These are phyloP conservation scores for Diceros bicornis DNA, from an alignment of 2,797 vertebrate genomes.

Conservation along the genomic window DNA sequence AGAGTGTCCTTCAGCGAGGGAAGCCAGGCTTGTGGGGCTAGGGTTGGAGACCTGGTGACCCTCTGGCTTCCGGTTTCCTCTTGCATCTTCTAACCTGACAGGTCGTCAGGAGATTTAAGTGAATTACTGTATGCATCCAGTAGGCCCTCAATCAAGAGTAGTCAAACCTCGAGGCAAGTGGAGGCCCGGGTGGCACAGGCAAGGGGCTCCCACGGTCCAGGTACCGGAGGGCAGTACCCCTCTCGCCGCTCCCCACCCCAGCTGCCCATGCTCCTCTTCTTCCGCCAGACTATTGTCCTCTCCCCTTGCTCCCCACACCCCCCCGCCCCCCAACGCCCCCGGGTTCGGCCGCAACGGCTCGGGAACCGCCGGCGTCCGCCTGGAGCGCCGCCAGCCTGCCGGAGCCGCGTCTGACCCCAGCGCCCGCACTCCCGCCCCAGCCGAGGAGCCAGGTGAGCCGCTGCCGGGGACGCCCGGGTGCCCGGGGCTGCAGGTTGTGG, in stretches of 20 bases:
- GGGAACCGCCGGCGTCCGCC: conserved; percentile 74
- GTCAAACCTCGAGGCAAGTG: background rate
- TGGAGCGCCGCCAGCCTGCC: background rate
- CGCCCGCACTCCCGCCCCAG: background rate
- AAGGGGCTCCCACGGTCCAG: background rate
- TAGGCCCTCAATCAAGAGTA: background rate
- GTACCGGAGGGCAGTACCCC: background rate
- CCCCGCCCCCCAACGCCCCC: background rate
- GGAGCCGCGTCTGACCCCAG: background rate
- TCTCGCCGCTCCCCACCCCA: background rate
- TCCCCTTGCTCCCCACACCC: background rate
- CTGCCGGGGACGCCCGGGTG: background rate
- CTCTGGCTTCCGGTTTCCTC: background rate
- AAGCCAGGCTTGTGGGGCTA: background rate
- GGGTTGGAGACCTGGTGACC: background rate
- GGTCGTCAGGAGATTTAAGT: background rate
- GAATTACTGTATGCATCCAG: background rate
- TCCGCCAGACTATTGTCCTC: background rate
- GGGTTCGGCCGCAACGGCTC: conserved; percentile 74
- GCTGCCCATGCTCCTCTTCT: background rate
- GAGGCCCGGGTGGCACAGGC: background rate
- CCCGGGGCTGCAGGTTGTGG: background rate
- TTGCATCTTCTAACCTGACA: background rate
- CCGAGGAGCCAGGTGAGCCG: background rate
- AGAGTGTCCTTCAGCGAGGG: background rate